phyloP scores from a whole-genome alignment of 2,113 vertebrate species.

The Calidris pygmaea region DNA sequence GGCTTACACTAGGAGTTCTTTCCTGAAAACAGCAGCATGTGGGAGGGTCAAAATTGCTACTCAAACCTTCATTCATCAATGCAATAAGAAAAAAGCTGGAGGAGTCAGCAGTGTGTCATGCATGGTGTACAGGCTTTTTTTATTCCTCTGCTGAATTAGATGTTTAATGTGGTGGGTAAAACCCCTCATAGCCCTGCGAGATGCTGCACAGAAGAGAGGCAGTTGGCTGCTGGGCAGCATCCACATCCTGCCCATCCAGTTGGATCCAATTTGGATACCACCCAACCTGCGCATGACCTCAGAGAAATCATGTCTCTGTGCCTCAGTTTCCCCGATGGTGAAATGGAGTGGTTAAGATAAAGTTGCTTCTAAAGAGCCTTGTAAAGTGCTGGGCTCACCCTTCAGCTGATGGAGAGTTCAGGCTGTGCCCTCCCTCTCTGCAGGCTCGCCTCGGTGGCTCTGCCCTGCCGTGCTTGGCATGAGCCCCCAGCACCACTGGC shows the following conservation, averaged over 20 bases:
- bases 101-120: neutral
- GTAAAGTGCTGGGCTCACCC: neutral
- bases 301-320: neutral
- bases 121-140: neutral
- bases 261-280: neutral
- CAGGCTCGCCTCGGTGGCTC: neutral
- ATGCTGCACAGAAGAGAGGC: neutral
- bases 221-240: neutral
- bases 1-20: neutral
- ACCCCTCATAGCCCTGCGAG: neutral
- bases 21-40: neutral
- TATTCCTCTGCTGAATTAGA: neutral
- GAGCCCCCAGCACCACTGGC: accelerated
- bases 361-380: neutral
- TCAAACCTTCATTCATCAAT: neutral
- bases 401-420: neutral
- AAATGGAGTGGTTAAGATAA: neutral
- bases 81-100: neutral
- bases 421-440: neutral
- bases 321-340: neutral
- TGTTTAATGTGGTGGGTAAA: neutral
- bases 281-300: neutral
- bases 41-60: neutral
- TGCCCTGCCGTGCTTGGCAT: neutral
- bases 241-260: neutral